Evolutionary conservation across 2,113 vertebrate species (phyloP).

Genomic region (Notechis scutatus): DNA sequence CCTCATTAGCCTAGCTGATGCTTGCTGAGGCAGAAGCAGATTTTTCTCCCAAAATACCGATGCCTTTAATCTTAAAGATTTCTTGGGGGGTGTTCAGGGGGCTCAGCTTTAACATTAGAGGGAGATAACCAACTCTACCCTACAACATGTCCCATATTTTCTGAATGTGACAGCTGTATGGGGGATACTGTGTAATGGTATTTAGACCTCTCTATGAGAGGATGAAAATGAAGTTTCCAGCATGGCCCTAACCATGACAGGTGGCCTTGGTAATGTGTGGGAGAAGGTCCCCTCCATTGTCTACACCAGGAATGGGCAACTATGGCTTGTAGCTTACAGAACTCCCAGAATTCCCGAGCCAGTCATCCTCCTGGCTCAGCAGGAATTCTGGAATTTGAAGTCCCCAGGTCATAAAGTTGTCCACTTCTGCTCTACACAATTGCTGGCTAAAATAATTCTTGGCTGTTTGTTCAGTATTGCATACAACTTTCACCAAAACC

Average conservation of each 20-base stretch:
- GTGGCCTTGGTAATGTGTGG: neutral
- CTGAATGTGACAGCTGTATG: neutral
- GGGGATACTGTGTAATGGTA: neutral
- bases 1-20: neutral
- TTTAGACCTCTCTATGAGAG: neutral
- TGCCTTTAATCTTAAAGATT: neutral
- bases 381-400: neutral
- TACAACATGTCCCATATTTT: neutral
- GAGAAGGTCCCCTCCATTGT: neutral
- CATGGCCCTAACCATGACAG: neutral
- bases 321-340: neutral
- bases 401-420: neutral
- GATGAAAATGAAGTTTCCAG: neutral
- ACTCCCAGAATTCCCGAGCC: neutral
- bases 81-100: neutral
- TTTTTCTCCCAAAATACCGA: neutral
- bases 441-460: neutral
- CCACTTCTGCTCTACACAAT: neutral
- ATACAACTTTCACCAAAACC: neutral
- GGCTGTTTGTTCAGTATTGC: neutral
- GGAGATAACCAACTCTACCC: neutral
- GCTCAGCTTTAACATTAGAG: neutral
- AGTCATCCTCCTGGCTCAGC: neutral
- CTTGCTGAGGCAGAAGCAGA: neutral
- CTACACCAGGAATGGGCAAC: neutral